Evolutionary conservation across 1,140 invertebrate genomes (phyloP).

Genomic region (Drosophila murphyi): DNA sequence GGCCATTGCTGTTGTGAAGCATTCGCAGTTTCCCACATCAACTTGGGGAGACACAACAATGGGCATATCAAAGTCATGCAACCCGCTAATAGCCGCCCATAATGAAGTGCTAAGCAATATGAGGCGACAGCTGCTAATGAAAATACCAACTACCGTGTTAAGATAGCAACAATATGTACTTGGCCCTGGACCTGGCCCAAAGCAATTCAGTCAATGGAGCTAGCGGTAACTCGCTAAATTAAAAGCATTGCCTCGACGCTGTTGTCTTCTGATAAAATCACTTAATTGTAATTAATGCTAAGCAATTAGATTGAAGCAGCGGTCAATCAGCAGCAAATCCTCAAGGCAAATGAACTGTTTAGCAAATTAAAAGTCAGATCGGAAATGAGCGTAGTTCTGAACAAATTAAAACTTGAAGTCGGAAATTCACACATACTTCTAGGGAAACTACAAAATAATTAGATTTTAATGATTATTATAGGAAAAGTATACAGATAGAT

Average conservation of each 20-base stretch:
- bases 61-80: conserved; percentile 66
- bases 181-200: not conserved
- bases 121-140: conserved; percentile 62
- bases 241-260: conserved; percentile 32
- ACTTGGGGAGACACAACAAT: conserved; percentile 54
- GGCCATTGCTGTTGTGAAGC: conserved; percentile 35
- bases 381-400: conserved; percentile 10
- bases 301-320: conserved; percentile 36
- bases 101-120: conserved; percentile 73
- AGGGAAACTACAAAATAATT: not conserved
- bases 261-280: conserved; percentile 35
- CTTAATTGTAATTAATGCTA: conserved; percentile 55
- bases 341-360: conserved; percentile 13
- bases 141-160: conserved; percentile 58
- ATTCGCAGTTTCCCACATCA: conserved; percentile 55
- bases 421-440: conserved; percentile 8
- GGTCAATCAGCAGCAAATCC: conserved; percentile 2
- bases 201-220: conserved; percentile 13
- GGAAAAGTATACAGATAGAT: too few relatives aligned
- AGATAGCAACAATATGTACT: conserved; percentile 24
- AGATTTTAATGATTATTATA: not conserved
- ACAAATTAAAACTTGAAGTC: not conserved
- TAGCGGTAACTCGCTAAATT: conserved; percentile 43
- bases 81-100: conserved; percentile 62
- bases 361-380: conserved; percentile 21